Evolutionary conservation across 2,888 invertebrate genomes (phyloP), one percentile per base, ranked within the genome.

Genomic region (Lasioglossum calceatum): DNA sequence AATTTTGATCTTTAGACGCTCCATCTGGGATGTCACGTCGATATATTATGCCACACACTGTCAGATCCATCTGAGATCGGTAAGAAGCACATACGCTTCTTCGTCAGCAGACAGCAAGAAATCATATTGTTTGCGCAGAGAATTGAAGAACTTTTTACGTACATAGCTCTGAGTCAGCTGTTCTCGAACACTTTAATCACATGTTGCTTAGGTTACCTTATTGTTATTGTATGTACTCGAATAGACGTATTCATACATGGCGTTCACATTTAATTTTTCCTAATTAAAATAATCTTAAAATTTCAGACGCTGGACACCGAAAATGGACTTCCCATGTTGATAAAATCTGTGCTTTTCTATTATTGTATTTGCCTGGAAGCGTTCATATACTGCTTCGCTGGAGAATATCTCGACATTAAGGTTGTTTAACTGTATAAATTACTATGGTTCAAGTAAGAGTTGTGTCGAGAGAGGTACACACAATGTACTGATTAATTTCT

Each of bases 371-470:
- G 85, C 54, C 50, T 83, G 36, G 91, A 91, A 32, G 84, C 79
- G 14, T 87, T 90, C 39, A 70, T 90, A 80, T 91, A 87, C n/a
- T 90, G 91, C 61, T 91, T 83, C 23, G 86, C 86, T 23, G 90
- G 91, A 47, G 90, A 90, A 76, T 90, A 90, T 74, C 81, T 90
- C 50, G 82, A 67, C 23, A 83, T 32, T 8, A 90, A 90, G 87
- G 90, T 90, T 39, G 50, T 44, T 71, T 8, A 32, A 44, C 42
- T 23, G 42, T 16, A 3, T 39, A 3, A 4, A 23, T 67, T 67
- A 67, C 10, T 58, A 4, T 58, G 10, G 58, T 58, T 58, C 58
- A 12, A n/a, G n/a, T 50, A 50, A 50, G 4, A 50, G 54, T 54
- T 54, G 54, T n/a, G 4, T 54, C 2, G 19, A 54, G 19, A 19